These are phyloP conservation scores for Leptocoma aspasia DNA, from an alignment of 2,113 vertebrate genomes.

Conservation along the genomic window DNA sequence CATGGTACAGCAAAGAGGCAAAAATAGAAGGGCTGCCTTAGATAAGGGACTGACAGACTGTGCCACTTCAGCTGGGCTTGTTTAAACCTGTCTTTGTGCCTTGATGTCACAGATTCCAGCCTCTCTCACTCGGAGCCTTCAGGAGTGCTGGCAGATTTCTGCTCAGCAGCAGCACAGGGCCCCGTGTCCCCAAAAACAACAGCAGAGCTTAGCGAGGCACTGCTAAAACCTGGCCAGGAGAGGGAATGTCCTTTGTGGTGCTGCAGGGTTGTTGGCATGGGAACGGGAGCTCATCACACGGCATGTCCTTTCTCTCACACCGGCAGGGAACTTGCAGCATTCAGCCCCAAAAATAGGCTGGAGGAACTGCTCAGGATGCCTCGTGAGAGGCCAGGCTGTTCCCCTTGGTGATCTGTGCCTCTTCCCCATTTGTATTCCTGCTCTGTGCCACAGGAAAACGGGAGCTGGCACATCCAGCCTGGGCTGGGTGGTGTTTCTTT, in stretches of 20 bases:
- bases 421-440: neutral
- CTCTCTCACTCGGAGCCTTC: neutral
- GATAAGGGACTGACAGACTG: neutral
- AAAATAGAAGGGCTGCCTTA: neutral
- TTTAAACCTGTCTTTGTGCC: neutral
- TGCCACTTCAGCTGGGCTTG: neutral
- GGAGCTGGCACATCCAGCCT: neutral
- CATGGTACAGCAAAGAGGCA: neutral
- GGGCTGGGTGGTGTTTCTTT: neutral
- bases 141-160: neutral
- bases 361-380: neutral
- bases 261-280: constrained; percentile 21
- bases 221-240: neutral
- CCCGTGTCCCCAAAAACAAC: fast-evolving
- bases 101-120: neutral
- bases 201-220: neutral
- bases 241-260: neutral
- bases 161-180: neutral
- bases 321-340: neutral
- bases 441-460: fast-evolving
- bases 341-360: neutral
- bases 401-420: neutral
- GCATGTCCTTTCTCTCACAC: neutral
- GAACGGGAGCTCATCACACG: neutral
- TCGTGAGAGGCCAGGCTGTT: neutral